Percentiles rank a stretch among this genome's conserved stretches.
phyloP scores from a whole-genome alignment of 2,113 vertebrate genomes.

The Pungitius pungitius region DNA sequence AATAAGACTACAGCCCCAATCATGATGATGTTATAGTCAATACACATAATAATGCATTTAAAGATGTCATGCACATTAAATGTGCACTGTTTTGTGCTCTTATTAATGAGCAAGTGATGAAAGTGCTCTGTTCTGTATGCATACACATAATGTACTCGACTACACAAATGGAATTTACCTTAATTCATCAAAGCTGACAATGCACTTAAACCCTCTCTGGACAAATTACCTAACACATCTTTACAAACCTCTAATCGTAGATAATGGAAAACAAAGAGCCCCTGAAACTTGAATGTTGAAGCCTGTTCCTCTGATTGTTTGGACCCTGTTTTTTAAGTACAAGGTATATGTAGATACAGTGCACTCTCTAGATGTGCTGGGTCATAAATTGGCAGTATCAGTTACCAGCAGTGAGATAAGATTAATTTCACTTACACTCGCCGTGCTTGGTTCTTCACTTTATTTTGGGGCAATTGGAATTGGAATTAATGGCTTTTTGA shows the following conservation, averaged over 20 bases:
- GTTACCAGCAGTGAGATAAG: slow-evolving; percentile 64
- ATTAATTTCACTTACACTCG: slow-evolving; percentile 78
- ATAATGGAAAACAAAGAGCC: slow-evolving; percentile 52
- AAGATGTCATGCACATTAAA: neutral
- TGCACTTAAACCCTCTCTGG: slow-evolving; percentile 58
- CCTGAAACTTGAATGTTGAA: neutral
- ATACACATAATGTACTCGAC: slow-evolving; percentile 46
- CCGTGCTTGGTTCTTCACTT: slow-evolving; percentile 65
- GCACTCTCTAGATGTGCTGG: slow-evolving; percentile 35
- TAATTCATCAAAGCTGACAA: slow-evolving; percentile 66
- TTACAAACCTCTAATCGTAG: slow-evolving; percentile 58
- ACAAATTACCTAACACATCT: slow-evolving; percentile 59
- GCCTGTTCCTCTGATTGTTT: neutral
- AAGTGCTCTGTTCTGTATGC: slow-evolving; percentile 17
- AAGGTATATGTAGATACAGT: slow-evolving; percentile 3
- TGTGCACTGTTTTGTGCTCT: neutral
- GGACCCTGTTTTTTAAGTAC: neutral
- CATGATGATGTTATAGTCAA: neutral
- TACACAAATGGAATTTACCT: slow-evolving; percentile 43
- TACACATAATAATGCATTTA: neutral
- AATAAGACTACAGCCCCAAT: neutral
- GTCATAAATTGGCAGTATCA: slow-evolving; percentile 68
- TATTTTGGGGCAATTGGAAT: slow-evolving; percentile 73
- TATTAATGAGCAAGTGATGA: slow-evolving; percentile 42
- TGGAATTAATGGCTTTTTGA: slow-evolving; percentile 81